A percentile compares a stretch with the other conserved stretches of the same genome.
Conservation (phyloP, 2,113 vertebrate species). For the Nothocercus nigrocapillus region DNA sequence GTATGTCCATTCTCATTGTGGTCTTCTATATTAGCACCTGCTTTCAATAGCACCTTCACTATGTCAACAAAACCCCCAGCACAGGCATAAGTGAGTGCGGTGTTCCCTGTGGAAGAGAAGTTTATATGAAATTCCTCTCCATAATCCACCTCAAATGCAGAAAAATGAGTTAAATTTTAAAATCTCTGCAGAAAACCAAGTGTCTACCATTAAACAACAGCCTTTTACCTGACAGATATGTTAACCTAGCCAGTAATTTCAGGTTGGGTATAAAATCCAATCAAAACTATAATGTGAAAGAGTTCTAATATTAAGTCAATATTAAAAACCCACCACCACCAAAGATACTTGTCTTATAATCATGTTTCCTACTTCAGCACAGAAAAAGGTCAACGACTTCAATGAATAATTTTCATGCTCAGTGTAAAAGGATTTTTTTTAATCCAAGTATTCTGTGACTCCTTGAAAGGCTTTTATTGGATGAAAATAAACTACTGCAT, state of each 20-base stretch:
- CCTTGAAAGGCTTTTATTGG: neutral
- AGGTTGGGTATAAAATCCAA: neutral
- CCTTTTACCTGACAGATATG: neutral
- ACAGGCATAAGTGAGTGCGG: conserved; percentile 96
- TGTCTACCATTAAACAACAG: neutral
- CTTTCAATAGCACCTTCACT: conserved; percentile 97
- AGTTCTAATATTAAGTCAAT: neutral
- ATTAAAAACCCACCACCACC: neutral
- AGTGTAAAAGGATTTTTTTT: neutral
- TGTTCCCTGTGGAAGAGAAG: conserved; percentile 87
- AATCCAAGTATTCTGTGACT: neutral
- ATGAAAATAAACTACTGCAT: neutral
- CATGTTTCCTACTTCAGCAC: neutral
- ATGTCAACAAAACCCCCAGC: conserved; percentile 98
- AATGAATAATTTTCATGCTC: neutral
- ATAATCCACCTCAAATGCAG: neutral
- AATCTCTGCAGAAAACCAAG: neutral
- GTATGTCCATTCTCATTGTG: conserved; percentile 99
- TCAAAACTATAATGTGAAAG: neutral
- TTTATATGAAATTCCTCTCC: neutral
- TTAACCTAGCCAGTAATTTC: neutral
- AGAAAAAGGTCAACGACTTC: neutral
- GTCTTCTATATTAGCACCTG: conserved; percentile 98
- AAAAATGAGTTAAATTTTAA: neutral
- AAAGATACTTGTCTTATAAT: neutral